Evolutionary conservation across 2,888 invertebrate genomes (phyloP), one percentile per base, ranked within the genome.

Genomic region (Platycnemis pennipes): DNA sequence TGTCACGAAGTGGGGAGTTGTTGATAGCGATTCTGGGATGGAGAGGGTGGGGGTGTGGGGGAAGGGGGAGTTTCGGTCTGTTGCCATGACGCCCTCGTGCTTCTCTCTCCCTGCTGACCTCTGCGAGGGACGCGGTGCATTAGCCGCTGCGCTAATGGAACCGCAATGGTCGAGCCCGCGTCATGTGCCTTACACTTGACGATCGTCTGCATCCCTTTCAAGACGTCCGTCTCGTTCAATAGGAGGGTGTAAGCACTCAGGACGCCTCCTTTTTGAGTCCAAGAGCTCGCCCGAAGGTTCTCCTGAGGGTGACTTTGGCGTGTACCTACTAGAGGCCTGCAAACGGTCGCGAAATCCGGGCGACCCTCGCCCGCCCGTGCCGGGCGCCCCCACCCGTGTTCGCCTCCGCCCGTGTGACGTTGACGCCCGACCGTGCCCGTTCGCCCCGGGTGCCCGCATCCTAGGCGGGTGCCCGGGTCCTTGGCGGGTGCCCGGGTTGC

Each of bases 121-220:
- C 63, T 56, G 91, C 19, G 63, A 91, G 91, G 91, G 56, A 56
- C 91, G 56, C 63, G 44, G 44, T 91, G 91, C 42, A 44, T 91
- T 91, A 69, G 42, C 42, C 91, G 8, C 63, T 44, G 44, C 1
- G 63, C 91, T 45, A 87, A 87, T 87, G 87, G 45, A 87, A 11
- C n/a, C 88, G 42, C 63, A 13, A 53, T 19, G 42, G 44, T 63
- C 63, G 37, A n/a, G 44, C 91, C 37, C 44, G n/a, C 91, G 91
- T 91, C 91, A 91, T 44, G 63, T 69, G 42, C 44, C 56, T 2
- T 44, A n/a, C 56, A 42, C 91, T 63, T 44, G n/a, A 37, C 69
- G 69, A 31, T 26, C 31, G 37, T 77, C 37, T 2, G n/a, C 69
- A 77, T 63, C 63, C 22, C 63, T 1, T 22, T n/a, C n/a, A n/a